phyloP scores from a whole-genome alignment of 2,113 vertebrate genomes.

The Heptranchias perlo region DNA sequence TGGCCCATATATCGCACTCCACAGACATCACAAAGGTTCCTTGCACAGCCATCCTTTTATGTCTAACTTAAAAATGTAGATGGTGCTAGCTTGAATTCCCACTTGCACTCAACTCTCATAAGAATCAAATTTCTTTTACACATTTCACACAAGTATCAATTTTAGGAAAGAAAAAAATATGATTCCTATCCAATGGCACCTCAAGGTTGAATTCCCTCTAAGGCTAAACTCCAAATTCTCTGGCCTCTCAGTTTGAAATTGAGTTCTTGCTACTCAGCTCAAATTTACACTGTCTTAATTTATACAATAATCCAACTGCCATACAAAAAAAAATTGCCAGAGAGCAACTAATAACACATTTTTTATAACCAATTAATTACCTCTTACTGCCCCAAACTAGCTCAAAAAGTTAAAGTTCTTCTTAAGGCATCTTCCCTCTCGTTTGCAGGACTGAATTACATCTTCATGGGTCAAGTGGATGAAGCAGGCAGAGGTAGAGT shows the following conservation, averaged over 20 bases:
- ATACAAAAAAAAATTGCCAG: not conserved
- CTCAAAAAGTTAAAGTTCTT: not conserved
- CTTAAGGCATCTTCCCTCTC: constrained; percentile 35
- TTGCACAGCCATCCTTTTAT: no score
- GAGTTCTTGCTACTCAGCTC: not conserved
- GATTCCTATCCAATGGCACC: not conserved
- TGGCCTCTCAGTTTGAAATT: not conserved
- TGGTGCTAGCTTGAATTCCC: no score
- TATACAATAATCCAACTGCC: not conserved
- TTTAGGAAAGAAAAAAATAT: not conserved
- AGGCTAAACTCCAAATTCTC: not conserved
- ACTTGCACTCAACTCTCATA: not conserved
- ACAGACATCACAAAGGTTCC: no score
- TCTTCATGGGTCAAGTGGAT: constrained; percentile 92
- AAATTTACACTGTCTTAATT: not conserved
- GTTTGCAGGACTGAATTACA: constrained; percentile 86
- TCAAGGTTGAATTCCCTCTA: not conserved
- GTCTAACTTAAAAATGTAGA: no score
- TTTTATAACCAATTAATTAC: not conserved
- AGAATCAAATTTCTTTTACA: not conserved
- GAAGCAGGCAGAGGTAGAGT: constrained; percentile 83
- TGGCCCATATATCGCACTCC: no score
- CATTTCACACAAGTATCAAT: not conserved
- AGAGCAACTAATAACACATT: not conserved
- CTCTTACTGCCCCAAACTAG: not conserved